A percentile compares a stretch with the other conserved stretches of the same genome.
These are phyloP conservation scores for Solenodon paradoxus DNA, from an alignment of 2,113 vertebrate genomes.

Conservation along the genomic window DNA sequence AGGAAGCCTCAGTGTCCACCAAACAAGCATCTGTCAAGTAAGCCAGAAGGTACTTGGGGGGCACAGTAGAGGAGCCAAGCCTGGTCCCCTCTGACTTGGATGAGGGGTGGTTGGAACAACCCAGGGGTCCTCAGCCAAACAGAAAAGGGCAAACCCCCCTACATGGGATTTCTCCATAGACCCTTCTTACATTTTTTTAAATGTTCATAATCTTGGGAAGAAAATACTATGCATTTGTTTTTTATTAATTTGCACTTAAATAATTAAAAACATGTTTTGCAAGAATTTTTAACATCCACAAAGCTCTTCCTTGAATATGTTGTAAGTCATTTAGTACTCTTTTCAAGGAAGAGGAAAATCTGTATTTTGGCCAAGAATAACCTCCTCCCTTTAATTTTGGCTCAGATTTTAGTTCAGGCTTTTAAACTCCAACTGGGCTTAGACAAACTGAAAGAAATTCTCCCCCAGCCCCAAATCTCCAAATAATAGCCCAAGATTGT, in stretches of 20 bases:
- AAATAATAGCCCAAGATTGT: not conserved
- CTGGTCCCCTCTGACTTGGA: not conserved
- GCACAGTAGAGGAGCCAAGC: not conserved
- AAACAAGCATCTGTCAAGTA: not conserved
- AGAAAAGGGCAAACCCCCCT: not conserved
- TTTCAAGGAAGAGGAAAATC: conserved; percentile 45
- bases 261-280: conserved; percentile 61
- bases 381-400: not conserved
- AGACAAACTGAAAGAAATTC: not conserved
- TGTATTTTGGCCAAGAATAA: conserved; percentile 51
- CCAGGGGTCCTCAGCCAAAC: not conserved
- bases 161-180: not conserved
- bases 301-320: not conserved
- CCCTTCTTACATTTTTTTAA: not conserved
- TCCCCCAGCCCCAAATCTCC: not conserved
- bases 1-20: accelerated
- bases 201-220: not conserved
- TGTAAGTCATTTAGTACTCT: not conserved
- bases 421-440: conserved; percentile 12
- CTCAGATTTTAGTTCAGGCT: not conserved
- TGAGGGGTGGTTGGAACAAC: not conserved
- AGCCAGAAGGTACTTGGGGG: accelerated
- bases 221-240: conserved; percentile 64
- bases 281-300: conserved; percentile 52
- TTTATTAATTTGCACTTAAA: conserved; percentile 59